Evolutionary conservation across 2,113 vertebrate species (phyloP).

Genomic region (Dunckerocampus dactyliophorus): DNA sequence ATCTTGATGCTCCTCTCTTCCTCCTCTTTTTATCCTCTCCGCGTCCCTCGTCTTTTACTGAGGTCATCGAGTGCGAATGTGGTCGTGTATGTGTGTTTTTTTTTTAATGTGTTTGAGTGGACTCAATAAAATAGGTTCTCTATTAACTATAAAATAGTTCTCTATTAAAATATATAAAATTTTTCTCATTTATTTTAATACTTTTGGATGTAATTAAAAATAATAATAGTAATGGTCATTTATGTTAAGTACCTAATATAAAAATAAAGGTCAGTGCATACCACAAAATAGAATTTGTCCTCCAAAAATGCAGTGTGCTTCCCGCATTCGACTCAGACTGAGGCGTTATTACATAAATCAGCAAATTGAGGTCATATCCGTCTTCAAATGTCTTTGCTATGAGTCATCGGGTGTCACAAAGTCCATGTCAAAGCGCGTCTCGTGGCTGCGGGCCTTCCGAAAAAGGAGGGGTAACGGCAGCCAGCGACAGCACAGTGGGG

Average conservation of each 20-base stretch:
- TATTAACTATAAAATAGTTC: too few relatives aligned
- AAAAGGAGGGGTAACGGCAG: not conserved
- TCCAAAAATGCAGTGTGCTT: not conserved
- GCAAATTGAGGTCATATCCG: conserved; percentile 51
- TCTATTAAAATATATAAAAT: too few relatives aligned
- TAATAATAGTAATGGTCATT: not conserved
- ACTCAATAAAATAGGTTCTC: not conserved
- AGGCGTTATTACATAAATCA: conserved; percentile 56
- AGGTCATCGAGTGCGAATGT: not conserved
- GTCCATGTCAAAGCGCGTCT: conserved; percentile 48
- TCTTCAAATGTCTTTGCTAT: conserved; percentile 60
- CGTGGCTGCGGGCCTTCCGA: conserved; percentile 49
- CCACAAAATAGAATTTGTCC: not conserved
- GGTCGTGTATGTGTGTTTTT: not conserved
- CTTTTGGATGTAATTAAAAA: not conserved
- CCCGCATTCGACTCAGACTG: conserved; percentile 3
- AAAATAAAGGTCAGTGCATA: not conserved
- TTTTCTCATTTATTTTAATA: not conserved
- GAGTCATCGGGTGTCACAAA: conserved; percentile 65
- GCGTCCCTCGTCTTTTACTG: not conserved
- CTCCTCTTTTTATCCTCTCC: not conserved
- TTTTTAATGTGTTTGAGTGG: not conserved
- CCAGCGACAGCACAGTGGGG: conserved; percentile 37
- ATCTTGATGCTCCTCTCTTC: not conserved
- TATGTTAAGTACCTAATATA: not conserved